These are phyloP conservation scores for Acleris holmiana DNA, from an alignment of 2,888 invertebrate genomes.

Conservation along the genomic window DNA sequence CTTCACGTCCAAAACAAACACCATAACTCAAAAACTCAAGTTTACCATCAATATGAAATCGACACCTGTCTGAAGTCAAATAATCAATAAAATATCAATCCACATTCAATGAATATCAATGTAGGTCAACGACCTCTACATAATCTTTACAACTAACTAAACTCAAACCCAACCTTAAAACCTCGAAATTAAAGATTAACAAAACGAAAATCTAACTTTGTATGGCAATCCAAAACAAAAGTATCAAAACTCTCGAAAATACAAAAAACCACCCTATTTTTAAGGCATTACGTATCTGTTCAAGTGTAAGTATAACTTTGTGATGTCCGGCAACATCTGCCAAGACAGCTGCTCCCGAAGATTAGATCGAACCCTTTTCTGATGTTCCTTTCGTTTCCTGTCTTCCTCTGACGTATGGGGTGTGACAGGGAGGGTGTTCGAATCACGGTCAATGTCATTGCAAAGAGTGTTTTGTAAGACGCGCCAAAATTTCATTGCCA, in stretches of 20 bases:
- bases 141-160: background rate
- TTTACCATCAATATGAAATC: constrained; percentile 28
- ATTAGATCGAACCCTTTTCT: constrained; percentile 58
- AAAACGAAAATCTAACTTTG: constrained; percentile 29
- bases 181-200: background rate
- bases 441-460: constrained; percentile 32
- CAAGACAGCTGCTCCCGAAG: constrained; percentile 69
- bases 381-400: constrained; percentile 16
- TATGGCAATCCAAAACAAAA: background rate
- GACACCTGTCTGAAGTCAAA: constrained; percentile 40
- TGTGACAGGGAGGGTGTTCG: constrained; percentile 26
- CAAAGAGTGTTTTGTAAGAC: too few relatives aligned
- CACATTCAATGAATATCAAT: constrained; percentile 37
- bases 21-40: constrained; percentile 28
- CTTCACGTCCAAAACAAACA: constrained; percentile 22
- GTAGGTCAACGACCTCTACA: constrained; percentile 37
- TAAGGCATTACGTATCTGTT: constrained; percentile 20
- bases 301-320: constrained; percentile 39
- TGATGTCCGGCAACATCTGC: constrained; percentile 66
- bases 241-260: background rate
- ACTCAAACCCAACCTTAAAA: constrained; percentile 10
- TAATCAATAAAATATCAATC: constrained; percentile 42
- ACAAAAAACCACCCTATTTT: constrained; percentile 17
- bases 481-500: too few relatives aligned
- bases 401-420: constrained; percentile 27